phyloP scores from a whole-genome alignment of 2,888 invertebrate species.

The Leucoma salicis region DNA sequence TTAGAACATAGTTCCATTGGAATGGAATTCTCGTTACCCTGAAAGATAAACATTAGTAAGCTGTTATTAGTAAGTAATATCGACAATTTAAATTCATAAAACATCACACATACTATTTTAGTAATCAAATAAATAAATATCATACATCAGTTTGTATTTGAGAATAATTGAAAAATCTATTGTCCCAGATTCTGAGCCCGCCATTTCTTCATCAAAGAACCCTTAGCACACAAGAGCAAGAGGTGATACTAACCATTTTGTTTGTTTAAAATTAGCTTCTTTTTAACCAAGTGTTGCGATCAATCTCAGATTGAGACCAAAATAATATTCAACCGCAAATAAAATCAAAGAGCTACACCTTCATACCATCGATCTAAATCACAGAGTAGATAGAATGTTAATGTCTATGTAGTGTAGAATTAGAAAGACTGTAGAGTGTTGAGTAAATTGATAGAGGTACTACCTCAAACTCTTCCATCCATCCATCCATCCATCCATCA shows the following conservation, averaged over 20 bases:
- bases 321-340: slow-evolving; percentile 37
- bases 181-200: slow-evolving; percentile 5
- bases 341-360: slow-evolving; percentile 34
- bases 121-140: too few species aligned
- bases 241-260: slow-evolving; percentile 33
- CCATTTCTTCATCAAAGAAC: slow-evolving; percentile 1
- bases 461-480: too few species aligned
- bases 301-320: slow-evolving; percentile 21
- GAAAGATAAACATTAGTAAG: slow-evolving; percentile 53
- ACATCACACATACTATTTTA: too few species aligned
- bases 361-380: slow-evolving; percentile 49
- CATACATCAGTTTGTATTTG: slow-evolving; percentile 10
- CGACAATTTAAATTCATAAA: not conserved
- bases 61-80: not conserved
- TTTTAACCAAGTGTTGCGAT: slow-evolving; percentile 9
- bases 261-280: slow-evolving; percentile 15
- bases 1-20: slow-evolving; percentile 99
- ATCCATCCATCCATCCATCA: too few species aligned
- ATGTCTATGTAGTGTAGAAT: too few species aligned
- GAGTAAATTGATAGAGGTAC: too few species aligned
- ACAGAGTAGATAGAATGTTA: too few species aligned
- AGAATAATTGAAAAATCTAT: slow-evolving; percentile 3
- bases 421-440: too few species aligned
- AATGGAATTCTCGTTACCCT: slow-evolving; percentile 98
- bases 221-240: not conserved